Base-by-base conservation (phyloP, 2,113 vertebrate genomes). In the Orthonyx spaldingii region DNA sequence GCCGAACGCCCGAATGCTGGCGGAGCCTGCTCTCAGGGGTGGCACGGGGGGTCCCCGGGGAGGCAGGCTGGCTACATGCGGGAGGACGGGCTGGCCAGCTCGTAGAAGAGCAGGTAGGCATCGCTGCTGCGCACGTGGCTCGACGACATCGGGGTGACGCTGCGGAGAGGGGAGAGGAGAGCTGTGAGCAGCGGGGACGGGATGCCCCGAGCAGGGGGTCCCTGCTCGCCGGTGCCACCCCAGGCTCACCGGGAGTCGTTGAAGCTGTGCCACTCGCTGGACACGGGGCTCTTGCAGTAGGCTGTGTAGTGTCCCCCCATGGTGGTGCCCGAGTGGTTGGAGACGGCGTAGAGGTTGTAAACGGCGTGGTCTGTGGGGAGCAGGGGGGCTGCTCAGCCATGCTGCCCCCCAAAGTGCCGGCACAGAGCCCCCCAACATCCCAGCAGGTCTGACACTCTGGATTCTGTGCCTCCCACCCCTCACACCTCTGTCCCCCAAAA, bases 41-140 rank as follows among this genome's bases (percentile, higher is more conserved):
- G 77, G 60, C 12, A 1, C 70, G 4, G 74, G 84, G 72, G 63
- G 65, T 89, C 16, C 91, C 93, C 80, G 14, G 80, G 87, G 19
- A 21, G 42, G 50, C 70, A 79, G 92, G 83, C 92, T 26, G 93
- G 97, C 97, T 98, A 99, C 98, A 98, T 98, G 92, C 98, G 98
- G 53, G 98, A 99, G 92, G 98, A 98, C 1, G 98, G 98, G 90
- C 97, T 98, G 91, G 98, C 98, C 97, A 99, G 97, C 98, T 99
- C 99, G 7, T 99, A 99, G 98, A 99, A 99, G 97, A 99, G 98
- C 95, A 99, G 98, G 66, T 99, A 99, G 95, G 98, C 99, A 56
- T 99, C 99, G 32, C 99, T 99, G 98, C 98, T 99, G 96, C 98
- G 99, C 89, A 99, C 98, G 97, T 99, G 99, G 98, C 99, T 99